Conservation (phyloP, 2,888 invertebrate genomes). For the Catocala fraxini region DNA sequence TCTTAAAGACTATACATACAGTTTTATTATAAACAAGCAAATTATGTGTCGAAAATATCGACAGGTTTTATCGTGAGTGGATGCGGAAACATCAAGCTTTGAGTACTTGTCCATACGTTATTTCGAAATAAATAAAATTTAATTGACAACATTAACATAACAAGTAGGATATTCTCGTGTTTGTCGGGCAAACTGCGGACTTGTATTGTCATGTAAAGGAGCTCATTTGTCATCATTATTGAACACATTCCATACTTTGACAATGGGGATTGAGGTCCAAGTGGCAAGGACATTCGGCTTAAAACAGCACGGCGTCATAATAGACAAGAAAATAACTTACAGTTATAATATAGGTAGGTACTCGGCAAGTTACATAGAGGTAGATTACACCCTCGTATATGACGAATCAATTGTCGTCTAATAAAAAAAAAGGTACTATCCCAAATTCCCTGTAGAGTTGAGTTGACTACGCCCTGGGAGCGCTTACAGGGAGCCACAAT, state of each 20-base stretch:
- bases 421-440: too few species aligned
- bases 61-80: slow-evolving; percentile 30
- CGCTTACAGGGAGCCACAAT: too few species aligned
- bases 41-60: slow-evolving; percentile 19
- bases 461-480: too few species aligned
- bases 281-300: slow-evolving; percentile 45
- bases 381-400: too few species aligned
- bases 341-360: too few species aligned
- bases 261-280: slow-evolving; percentile 56
- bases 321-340: slow-evolving; percentile 26
- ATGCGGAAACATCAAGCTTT: slow-evolving; percentile 53
- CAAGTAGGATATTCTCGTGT: slow-evolving; percentile 65
- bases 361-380: too few species aligned
- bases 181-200: slow-evolving; percentile 65
- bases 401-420: too few species aligned
- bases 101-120: slow-evolving; percentile 54
- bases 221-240: slow-evolving; percentile 70
- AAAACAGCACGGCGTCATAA: slow-evolving; percentile 32
- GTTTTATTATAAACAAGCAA: neutral
- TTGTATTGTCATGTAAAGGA: slow-evolving; percentile 75
- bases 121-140: slow-evolving; percentile 51
- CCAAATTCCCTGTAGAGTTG: too few species aligned
- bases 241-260: slow-evolving; percentile 57
- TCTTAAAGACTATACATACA: too few species aligned
- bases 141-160: slow-evolving; percentile 71